Percentiles rank a stretch among this genome's conserved stretches.
These are phyloP conservation scores for Drosophila phalerata DNA, from an alignment of 2,888 invertebrate species.

Conservation along the genomic window DNA sequence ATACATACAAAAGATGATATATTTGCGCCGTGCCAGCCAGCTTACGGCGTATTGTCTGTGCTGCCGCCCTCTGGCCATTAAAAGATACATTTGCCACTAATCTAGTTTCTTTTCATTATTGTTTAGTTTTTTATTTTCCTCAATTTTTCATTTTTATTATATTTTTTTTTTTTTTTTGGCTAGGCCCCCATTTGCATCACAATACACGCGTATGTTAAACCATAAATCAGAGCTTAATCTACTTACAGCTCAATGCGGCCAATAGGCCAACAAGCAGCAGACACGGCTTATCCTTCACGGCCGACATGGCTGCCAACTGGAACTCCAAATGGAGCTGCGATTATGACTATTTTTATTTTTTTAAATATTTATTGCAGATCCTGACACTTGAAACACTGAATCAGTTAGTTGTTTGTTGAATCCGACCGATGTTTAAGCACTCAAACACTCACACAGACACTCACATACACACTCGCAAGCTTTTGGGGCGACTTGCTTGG, in stretches of 20 bases:
- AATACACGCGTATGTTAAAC: slow-evolving; percentile 50
- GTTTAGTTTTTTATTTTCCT: slow-evolving; percentile 1
- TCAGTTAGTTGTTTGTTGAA: neutral
- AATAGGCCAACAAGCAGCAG: slow-evolving; percentile 74
- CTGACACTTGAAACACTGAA: slow-evolving; percentile 25
- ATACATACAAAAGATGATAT: slow-evolving; percentile 74
- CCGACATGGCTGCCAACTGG: slow-evolving; percentile 60
- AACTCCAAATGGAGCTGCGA: slow-evolving; percentile 41
- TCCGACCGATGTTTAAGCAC: neutral
- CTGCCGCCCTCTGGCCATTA: slow-evolving; percentile 67
- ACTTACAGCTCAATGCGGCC: slow-evolving; percentile 81
- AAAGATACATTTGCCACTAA: slow-evolving; percentile 56
- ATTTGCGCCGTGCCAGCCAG: slow-evolving; percentile 46
- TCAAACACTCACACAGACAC: neutral
- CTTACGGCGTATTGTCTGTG: slow-evolving; percentile 19
- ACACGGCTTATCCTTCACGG: slow-evolving; percentile 69
- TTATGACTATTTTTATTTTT: slow-evolving; percentile 4
- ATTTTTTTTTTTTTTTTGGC: slow-evolving; percentile 30
- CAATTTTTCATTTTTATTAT: slow-evolving; percentile 31
- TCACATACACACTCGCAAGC: slow-evolving; percentile 5
- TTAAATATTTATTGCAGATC: slow-evolving; percentile 32
- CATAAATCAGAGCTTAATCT: slow-evolving; percentile 70
- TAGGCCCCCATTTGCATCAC: slow-evolving; percentile 67
- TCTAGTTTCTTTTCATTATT: slow-evolving; percentile 51
- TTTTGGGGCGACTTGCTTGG: slow-evolving; percentile 14